Base-by-base conservation (phyloP, 1,140 invertebrate species). In the Papilio xuthus region DNA sequence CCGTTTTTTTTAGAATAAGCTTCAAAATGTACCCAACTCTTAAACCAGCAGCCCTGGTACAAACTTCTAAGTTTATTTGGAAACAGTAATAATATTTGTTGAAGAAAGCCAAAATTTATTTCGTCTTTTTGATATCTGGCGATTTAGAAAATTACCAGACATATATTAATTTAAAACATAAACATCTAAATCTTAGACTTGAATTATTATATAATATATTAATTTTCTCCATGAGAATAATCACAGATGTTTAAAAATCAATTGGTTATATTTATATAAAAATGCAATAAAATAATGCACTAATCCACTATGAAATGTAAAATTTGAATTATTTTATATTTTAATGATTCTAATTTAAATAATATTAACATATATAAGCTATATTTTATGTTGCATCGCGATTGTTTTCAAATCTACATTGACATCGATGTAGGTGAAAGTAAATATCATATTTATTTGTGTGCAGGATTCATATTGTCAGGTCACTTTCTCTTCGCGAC, bases 401-500 rank as follows among this genome's bases (percentile, higher is more conserved):
- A 73, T 26, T 73, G 53, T 41, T 15, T 75, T 28, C 28, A 44
- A 56, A 60, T 75, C 47, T 75, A 60, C 32, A 60, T 63, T 53
- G 53, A 76, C 56, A 76, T 76, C 50, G 28, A 60, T 76, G 53
- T 23, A 53, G 37, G 74, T 76, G 74, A 76, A 76, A 76, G 74
- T 76, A 76, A 60, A 76, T 76, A n/a, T 60, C 37, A 60, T 63
- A 60, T 60, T 76, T 63, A 47, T 73, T 28, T 76, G 28, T 76
- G 32, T 18, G 56, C 32, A 76, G 50, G 74, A 76, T 60, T 53
- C 53, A 76, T 76, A 76, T 76, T 76, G 74, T 76, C 13, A 0
- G n/a, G 53, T 13, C 50, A 63, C 74, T 76, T 76, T 76, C 74
- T 23, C 74, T 60, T 56, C 32, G n/a, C 72, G 74, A 76, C 18